Base-by-base conservation (phyloP, 1,140 invertebrate species). In the Zaprionus davidi region DNA sequence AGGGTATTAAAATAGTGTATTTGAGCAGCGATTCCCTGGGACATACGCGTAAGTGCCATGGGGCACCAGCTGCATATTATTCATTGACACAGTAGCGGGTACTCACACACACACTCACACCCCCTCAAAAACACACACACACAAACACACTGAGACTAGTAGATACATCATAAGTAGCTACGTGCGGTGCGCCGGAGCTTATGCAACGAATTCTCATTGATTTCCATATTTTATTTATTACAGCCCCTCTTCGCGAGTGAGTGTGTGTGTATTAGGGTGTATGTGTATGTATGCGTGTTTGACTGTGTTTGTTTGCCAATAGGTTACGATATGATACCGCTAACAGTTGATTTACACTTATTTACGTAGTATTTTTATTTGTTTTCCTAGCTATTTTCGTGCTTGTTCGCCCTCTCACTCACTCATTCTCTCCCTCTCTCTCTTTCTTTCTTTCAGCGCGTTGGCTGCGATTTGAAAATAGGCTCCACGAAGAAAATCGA, bases 401-500 rank as follows among this genome's bases (percentile, higher is more conserved):
- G 24, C 28, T 59, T 44, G 13, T 41, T 20, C 4, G 5, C 41
- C 53, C 28, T n/a, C 17, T 64, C 51, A 9, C 44, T 36, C 44
- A 46, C 9, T 57, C 5, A 28, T 58, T 53, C 1, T 17, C 20
- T 44, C 20, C 5, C 26, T 68, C 49, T 71, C 57, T 76, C 69
- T 67, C 64, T 73, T 64, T 59, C 65, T 83, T 74, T 46, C 65
- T 90, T 95, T 13, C 94, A 98, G 97, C 95, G 95, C 79, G 97
- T 98, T 17, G 98, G 97, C 34, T 98, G 97, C 92, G 97, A 98
- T 93, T 94, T 98, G 64, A 95, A 95, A 86, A 96, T 98, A 68
- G 97, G 97, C 20, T 98, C 97, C 11, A 95, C 95, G 31, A 96
- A 96, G 85, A 96, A 96, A 81, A 95, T 97, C 38, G 97, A 98